A percentile compares a stretch with the other conserved stretches of the same genome.
phyloP scores from a whole-genome alignment of 2,888 invertebrate genomes.

The Molorchus minor region DNA sequence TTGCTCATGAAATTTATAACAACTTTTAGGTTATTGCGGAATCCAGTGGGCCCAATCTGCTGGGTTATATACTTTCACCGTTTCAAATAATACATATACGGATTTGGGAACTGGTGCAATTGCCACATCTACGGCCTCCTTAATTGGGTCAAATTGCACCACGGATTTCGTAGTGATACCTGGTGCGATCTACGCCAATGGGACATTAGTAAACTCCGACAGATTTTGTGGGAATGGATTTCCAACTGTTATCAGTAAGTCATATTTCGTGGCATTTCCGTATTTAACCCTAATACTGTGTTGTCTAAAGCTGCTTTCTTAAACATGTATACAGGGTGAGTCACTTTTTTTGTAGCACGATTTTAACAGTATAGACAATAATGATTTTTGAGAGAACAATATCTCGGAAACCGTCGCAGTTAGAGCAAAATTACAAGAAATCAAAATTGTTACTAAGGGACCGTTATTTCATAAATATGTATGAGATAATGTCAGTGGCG shows the following conservation, averaged over 20 bases:
- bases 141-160: conserved; percentile 70
- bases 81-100: conserved; percentile 72
- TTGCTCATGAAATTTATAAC: too few species aligned
- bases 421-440: too few species aligned
- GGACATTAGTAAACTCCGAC: conserved; percentile 66
- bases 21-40: conserved; percentile 70
- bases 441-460: too few species aligned
- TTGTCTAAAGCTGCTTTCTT: too few species aligned
- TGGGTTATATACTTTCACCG: conserved; percentile 72
- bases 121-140: conserved; percentile 66
- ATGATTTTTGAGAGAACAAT: too few species aligned
- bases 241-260: conserved; percentile 71
- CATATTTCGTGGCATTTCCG: background rate
- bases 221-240: conserved; percentile 82
- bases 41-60: conserved; percentile 71
- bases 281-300: background rate
- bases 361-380: too few species aligned
- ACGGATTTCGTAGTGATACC: conserved; percentile 82
- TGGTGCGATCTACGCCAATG: conserved; percentile 66
- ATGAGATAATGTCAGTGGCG: too few species aligned
- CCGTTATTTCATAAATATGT: too few species aligned
- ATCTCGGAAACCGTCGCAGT: too few species aligned
- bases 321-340: too few species aligned
- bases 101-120: conserved; percentile 68
- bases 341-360: too few species aligned